Evolutionary conservation across 1,140 invertebrate genomes (phyloP).

Genomic region (Papilio machaon): DNA sequence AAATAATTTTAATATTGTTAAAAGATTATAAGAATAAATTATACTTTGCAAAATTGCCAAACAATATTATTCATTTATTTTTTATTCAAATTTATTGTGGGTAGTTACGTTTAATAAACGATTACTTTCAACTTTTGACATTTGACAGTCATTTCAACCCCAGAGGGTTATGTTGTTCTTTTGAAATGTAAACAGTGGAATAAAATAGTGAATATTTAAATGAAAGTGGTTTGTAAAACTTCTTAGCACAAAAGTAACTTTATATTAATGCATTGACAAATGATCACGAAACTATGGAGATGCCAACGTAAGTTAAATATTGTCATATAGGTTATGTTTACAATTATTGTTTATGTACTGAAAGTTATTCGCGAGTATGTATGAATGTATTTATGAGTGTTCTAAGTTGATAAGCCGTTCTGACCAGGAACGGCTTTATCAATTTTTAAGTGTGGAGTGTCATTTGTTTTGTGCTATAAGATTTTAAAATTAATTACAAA

Average conservation of each 20-base stretch:
- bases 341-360: too few relatives aligned
- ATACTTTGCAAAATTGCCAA: too few relatives aligned
- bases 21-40: too few relatives aligned
- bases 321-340: background rate
- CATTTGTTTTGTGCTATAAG: too few relatives aligned
- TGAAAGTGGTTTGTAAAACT: background rate
- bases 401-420: too few relatives aligned
- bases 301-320: conserved; percentile 16
- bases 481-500: too few relatives aligned
- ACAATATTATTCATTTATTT: background rate
- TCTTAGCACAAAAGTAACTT: background rate
- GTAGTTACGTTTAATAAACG: background rate
- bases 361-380: too few relatives aligned
- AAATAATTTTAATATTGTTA: too few relatives aligned
- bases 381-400: too few relatives aligned
- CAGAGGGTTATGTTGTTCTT: background rate
- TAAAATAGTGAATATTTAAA: background rate
- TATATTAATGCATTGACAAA: conserved; percentile 1
- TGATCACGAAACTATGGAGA: conserved; percentile 20
- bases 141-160: background rate
- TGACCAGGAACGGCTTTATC: too few relatives aligned
- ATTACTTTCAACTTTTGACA: background rate
- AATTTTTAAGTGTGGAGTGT: too few relatives aligned
- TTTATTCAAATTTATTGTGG: background rate
- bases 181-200: background rate